Conservation (phyloP, 2,113 vertebrate genomes). For the Larimichthys crocea region DNA sequence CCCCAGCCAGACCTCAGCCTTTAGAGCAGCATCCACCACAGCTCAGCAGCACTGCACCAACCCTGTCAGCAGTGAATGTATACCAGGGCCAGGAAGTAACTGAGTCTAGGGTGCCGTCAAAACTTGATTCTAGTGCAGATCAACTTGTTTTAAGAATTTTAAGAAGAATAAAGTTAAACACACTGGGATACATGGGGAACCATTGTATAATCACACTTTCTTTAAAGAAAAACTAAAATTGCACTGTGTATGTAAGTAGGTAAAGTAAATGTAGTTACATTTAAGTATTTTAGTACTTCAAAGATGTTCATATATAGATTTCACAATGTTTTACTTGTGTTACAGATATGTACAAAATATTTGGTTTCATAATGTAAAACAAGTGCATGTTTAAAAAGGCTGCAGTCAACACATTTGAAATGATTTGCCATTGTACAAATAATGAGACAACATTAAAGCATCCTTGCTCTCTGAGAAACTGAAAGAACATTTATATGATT, state of each 20-base stretch:
- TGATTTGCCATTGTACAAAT: not conserved
- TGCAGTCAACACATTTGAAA: not conserved
- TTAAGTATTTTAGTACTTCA: not conserved
- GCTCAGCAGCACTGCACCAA: constrained; percentile 67
- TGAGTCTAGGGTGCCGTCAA: not conserved
- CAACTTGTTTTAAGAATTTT: not conserved
- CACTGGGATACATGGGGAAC: not conserved
- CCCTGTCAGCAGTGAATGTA: constrained; percentile 48
- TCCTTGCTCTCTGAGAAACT: not conserved
- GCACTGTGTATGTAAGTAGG: not conserved
- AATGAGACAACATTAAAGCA: not conserved
- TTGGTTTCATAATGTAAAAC: not conserved
- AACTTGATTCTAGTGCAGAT: not conserved
- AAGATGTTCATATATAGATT: no score
- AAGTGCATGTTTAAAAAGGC: not conserved
- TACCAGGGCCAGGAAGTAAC: constrained; percentile 22
- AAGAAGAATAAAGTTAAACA: not conserved
- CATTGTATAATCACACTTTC: not conserved
- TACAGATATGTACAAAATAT: no score
- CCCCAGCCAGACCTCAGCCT: constrained; percentile 67
- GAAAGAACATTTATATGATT: not conserved
- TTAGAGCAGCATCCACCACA: constrained; percentile 61
- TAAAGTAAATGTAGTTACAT: not conserved
- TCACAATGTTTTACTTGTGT: not conserved
- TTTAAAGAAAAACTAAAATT: not conserved